Evolutionary conservation across 1,140 invertebrate genomes (phyloP).

Genomic region (Tetraneura akinire): DNA sequence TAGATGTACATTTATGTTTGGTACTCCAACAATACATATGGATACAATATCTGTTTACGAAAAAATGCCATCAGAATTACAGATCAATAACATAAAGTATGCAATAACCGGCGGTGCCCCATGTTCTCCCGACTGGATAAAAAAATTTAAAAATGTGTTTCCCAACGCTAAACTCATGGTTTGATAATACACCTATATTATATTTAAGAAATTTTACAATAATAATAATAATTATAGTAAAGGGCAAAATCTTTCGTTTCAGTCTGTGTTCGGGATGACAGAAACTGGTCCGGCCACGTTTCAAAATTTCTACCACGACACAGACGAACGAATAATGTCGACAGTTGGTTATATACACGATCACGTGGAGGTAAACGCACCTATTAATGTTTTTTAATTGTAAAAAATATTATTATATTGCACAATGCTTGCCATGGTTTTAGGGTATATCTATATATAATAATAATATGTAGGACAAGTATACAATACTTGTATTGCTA

Average conservation of each 20-base stretch:
- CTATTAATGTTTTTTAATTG: too few species aligned
- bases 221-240: not conserved
- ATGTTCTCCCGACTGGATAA: slow-evolving; percentile 72
- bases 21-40: slow-evolving; percentile 97
- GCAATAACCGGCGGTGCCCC: slow-evolving; percentile 76
- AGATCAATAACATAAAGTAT: slow-evolving; percentile 57
- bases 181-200: too few species aligned
- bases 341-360: slow-evolving; percentile 79
- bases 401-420: too few species aligned
- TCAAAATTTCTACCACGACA: slow-evolving; percentile 66
- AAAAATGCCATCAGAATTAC: not conserved
- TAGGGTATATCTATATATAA: too few species aligned
- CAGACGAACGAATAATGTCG: slow-evolving; percentile 66
- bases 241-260: slow-evolving; percentile 56
- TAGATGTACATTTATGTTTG: slow-evolving; percentile 78
- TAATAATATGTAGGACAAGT: too few species aligned
- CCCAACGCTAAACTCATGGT: slow-evolving; percentile 16
- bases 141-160: slow-evolving; percentile 63
- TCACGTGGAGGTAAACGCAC: slow-evolving; percentile 81
- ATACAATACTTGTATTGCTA: too few species aligned
- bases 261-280: slow-evolving; percentile 86
- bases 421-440: too few species aligned
- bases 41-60: slow-evolving; percentile 64
- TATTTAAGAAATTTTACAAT: too few species aligned
- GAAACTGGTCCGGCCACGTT: slow-evolving; percentile 79